Conservation (phyloP, 2,797 vertebrate genomes). For the Staurois parvus region DNA sequence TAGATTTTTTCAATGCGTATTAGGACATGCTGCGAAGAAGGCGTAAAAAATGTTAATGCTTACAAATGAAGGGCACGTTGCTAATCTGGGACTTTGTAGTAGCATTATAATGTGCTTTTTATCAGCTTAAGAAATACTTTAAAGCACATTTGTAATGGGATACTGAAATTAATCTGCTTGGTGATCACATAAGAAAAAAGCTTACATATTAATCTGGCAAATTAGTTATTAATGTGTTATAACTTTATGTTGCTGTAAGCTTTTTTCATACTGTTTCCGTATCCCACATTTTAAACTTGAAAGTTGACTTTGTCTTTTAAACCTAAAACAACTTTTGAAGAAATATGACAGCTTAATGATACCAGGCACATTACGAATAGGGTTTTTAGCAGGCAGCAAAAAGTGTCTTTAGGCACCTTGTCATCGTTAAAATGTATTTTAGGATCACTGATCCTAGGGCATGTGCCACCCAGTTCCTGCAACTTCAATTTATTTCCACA, state of each 20-base stretch:
- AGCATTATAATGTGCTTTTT: constrained; percentile 38
- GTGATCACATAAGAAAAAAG: constrained; percentile 35
- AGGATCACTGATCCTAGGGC: no score
- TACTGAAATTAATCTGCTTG: constrained; percentile 49
- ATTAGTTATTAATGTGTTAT: constrained; percentile 30
- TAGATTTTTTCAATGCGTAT: constrained; percentile 51
- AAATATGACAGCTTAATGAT: neutral
- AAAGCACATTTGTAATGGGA: constrained; percentile 40
- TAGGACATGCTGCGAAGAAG: constrained; percentile 44
- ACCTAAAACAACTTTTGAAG: neutral
- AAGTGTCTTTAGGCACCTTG: neutral
- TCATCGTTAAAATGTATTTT: no score
- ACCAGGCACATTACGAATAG: no score
- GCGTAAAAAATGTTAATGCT: constrained; percentile 44
- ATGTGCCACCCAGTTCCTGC: no score
- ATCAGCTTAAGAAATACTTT: constrained; percentile 33
- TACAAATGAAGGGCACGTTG: constrained; percentile 28
- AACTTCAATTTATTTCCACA: no score
- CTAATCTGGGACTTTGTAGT: constrained; percentile 54
- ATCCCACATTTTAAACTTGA: neutral
- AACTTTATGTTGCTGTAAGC: neutral
- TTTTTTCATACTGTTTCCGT: neutral
- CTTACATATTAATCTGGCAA: constrained; percentile 32
- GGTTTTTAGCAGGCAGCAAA: neutral
- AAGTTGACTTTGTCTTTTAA: constrained; percentile 18